phyloP scores from a whole-genome alignment of 2,797 vertebrate genomes.

The Cephalopachus bancanus region DNA sequence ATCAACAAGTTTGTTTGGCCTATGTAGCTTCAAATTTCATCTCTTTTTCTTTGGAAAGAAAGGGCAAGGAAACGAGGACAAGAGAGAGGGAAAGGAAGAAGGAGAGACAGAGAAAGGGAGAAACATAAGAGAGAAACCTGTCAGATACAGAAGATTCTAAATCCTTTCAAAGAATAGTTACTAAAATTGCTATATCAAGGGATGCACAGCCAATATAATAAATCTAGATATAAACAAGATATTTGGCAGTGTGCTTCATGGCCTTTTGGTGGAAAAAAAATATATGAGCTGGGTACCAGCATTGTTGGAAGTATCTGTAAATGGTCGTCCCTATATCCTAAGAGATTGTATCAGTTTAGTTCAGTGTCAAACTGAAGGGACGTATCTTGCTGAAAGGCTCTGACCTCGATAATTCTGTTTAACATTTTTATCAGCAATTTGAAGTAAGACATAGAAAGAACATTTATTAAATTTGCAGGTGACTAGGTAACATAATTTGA shows the following conservation, averaged over 20 bases:
- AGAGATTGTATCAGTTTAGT: background rate
- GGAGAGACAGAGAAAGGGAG: too few species aligned
- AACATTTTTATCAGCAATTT: background rate
- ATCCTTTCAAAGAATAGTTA: constrained; percentile 40
- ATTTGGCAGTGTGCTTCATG: background rate
- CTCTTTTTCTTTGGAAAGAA: constrained; percentile 17
- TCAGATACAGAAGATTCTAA: background rate
- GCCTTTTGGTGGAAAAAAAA: background rate
- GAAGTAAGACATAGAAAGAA: background rate
- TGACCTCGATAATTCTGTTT: background rate
- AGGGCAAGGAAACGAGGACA: background rate
- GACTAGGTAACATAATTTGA: background rate
- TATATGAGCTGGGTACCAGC: background rate
- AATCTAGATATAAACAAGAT: background rate
- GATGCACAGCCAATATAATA: background rate
- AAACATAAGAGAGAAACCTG: too few species aligned
- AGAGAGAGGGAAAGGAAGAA: background rate
- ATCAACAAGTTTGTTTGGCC: background rate
- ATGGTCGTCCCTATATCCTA: background rate
- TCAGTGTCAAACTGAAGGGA: background rate
- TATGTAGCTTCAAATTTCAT: constrained; percentile 11
- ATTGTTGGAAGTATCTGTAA: background rate
- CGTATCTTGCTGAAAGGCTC: background rate
- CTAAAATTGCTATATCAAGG: constrained; percentile 4
- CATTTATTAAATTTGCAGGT: constrained; percentile 15